These are phyloP conservation scores for Ridgeia piscesae DNA, from an alignment of 1,140 invertebrate genomes.

Conservation along the genomic window DNA sequence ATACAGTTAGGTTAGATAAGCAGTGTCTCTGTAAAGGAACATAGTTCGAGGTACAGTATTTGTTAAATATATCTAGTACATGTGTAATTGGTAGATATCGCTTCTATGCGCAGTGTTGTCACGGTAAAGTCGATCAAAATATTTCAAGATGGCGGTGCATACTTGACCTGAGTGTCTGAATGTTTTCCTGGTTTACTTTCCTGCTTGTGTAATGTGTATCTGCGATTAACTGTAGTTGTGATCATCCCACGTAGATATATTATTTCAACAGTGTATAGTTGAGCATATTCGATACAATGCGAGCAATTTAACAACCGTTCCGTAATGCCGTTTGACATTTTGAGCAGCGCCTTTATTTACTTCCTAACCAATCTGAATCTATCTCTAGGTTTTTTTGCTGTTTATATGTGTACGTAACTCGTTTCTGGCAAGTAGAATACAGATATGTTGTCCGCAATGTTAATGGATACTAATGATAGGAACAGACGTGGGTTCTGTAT, in stretches of 20 bases:
- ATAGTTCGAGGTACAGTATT: background rate
- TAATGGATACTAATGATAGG: background rate
- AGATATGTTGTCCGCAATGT: background rate
- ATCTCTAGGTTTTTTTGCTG: no score
- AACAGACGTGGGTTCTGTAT: background rate
- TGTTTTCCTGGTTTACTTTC: background rate
- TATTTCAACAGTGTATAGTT: background rate
- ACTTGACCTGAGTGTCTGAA: background rate
- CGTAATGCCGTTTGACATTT: background rate
- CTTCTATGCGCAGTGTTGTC: background rate
- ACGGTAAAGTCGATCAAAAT: background rate
- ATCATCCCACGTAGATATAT: background rate
- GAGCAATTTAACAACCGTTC: background rate
- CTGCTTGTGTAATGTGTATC: background rate
- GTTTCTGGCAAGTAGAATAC: background rate
- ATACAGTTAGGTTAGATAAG: background rate
- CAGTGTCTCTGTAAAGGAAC: background rate
- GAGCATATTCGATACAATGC: background rate
- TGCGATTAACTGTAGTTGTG: background rate
- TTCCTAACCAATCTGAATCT: background rate
- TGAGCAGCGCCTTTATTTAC: background rate
- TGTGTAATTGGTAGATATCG: background rate
- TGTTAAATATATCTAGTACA: background rate
- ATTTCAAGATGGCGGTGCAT: background rate
- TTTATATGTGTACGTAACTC: background rate